These are phyloP conservation scores for Phylloscopus collybita DNA, from an alignment of 2,797 vertebrate genomes.

Conservation along the genomic window DNA sequence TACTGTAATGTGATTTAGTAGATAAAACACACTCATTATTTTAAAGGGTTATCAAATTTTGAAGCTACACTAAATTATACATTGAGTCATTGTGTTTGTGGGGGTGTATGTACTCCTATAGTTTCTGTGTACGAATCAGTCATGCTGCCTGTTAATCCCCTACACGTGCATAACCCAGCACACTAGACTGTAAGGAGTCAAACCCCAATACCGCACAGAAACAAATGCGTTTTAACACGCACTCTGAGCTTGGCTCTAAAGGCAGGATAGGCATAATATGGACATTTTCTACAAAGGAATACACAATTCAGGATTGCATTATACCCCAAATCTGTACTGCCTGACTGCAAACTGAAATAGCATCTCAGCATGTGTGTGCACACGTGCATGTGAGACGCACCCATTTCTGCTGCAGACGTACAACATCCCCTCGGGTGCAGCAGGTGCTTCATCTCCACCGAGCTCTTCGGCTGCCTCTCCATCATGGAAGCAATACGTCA, in stretches of 20 bases:
- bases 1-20: conserved; percentile 62
- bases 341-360: neutral
- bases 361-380: fast-evolving
- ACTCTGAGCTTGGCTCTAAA: neutral
- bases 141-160: neutral
- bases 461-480: neutral
- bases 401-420: neutral
- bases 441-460: neutral
- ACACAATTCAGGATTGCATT: neutral
- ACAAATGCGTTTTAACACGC: neutral
- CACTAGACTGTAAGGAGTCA: neutral
- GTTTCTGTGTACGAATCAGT: neutral
- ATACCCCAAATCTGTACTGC: neutral
- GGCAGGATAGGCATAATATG: neutral
- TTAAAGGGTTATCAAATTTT: conserved; percentile 61
- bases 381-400: fast-evolving
- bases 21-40: conserved; percentile 54
- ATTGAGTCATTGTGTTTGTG: neutral
- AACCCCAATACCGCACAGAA: neutral
- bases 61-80: conserved; percentile 52
- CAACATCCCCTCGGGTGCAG: fast-evolving
- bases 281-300: neutral
- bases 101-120: neutral
- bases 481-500: fast-evolving
- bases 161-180: neutral